Evolutionary conservation across 2,888 invertebrate genomes (phyloP).

Genomic region (Ligdia adustata): DNA sequence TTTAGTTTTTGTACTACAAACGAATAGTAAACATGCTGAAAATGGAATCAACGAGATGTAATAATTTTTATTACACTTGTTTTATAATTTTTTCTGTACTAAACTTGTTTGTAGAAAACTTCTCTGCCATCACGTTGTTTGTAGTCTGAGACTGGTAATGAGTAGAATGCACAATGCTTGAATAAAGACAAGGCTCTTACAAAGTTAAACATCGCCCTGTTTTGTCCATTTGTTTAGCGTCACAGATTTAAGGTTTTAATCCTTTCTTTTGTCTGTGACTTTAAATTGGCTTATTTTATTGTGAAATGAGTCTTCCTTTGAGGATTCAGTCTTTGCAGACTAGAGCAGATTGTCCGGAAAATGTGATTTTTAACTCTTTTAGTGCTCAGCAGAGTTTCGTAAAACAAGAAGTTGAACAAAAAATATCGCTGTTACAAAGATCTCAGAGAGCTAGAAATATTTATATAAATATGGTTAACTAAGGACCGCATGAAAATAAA

Average conservation of each 20-base stretch:
- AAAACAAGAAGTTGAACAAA: too few species aligned
- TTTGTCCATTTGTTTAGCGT: constrained; percentile 51
- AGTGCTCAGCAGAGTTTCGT: too few species aligned
- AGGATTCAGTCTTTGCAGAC: constrained; percentile 30
- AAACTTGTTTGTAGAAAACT: too few species aligned
- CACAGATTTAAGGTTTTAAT: constrained; percentile 53
- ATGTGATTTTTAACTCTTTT: not conserved
- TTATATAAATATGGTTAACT: too few species aligned
- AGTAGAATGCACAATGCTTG: constrained; percentile 42
- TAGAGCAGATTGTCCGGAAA: constrained; percentile 15
- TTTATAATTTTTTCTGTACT: too few species aligned
- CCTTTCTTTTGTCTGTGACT: constrained; percentile 49
- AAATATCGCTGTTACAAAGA: too few species aligned
- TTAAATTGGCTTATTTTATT: constrained; percentile 58
- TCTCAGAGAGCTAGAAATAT: too few species aligned
- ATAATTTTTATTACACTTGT: too few species aligned
- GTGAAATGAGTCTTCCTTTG: constrained; percentile 40
- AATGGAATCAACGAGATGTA: too few species aligned
- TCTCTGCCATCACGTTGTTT: not conserved
- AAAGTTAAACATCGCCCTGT: constrained; percentile 45
- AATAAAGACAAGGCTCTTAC: constrained; percentile 43
- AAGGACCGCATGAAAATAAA: too few species aligned
- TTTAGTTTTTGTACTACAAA: too few species aligned
- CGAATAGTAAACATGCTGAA: too few species aligned
- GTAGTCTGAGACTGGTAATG: constrained; percentile 9